A percentile compares a stretch with the other conserved stretches of the same genome.
Evolutionary conservation across 2,113 vertebrate species (phyloP).

Genomic region (Nothoprocta pentlandii): DNA sequence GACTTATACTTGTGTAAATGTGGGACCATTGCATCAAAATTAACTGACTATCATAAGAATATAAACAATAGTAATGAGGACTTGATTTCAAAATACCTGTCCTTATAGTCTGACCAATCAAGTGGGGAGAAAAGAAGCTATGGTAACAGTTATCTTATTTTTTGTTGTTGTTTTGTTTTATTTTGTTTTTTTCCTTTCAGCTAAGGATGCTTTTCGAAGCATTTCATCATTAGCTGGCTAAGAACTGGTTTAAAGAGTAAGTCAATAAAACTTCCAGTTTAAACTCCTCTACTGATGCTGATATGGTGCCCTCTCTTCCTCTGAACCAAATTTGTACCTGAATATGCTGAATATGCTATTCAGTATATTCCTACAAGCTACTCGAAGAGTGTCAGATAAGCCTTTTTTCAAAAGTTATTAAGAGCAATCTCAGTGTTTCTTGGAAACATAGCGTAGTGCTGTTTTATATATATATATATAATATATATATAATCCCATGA

Average conservation of each 20-base stretch:
- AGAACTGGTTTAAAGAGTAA: background rate
- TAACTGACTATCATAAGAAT: background rate
- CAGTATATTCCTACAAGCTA: background rate
- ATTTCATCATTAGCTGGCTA: background rate
- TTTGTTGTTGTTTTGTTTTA: background rate
- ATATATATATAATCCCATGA: background rate
- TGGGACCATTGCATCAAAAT: background rate
- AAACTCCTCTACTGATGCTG: background rate
- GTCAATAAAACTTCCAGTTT: background rate
- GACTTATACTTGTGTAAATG: background rate
- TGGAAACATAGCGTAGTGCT: background rate
- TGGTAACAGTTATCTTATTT: background rate
- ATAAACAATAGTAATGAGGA: background rate
- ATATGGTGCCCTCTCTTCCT: background rate
- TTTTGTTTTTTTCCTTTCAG: background rate
- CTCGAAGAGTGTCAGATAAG: background rate
- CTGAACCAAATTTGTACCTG: background rate
- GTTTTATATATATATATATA: background rate
- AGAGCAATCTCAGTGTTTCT: background rate
- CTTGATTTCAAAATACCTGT: background rate
- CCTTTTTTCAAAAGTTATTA: background rate
- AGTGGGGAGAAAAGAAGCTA: background rate
- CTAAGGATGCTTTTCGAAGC: background rate
- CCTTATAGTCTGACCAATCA: background rate
- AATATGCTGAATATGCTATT: background rate